Evolutionary conservation across 2,888 invertebrate species (phyloP).

Genomic region (Leptopilina myrica): DNA sequence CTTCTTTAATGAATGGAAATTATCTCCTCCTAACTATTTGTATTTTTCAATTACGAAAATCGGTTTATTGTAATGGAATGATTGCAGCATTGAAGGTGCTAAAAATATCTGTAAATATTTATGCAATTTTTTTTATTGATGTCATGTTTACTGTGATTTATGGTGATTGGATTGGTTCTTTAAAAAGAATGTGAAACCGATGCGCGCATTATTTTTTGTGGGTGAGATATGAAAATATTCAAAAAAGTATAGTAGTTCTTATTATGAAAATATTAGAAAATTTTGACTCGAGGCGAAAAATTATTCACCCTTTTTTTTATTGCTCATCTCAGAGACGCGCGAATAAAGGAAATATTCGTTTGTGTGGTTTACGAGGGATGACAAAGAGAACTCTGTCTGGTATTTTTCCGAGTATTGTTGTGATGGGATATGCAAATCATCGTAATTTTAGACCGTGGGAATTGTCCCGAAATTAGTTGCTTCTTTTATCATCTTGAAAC

Average conservation of each 20-base stretch:
- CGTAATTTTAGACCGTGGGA: constrained; percentile 15
- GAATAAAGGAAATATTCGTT: background rate
- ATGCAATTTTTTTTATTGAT: constrained; percentile 34
- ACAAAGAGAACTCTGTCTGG: background rate
- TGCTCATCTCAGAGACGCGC: too few species aligned
- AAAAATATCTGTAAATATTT: constrained; percentile 32
- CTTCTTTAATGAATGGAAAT: too few species aligned
- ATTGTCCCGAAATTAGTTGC: background rate
- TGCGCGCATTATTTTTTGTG: too few species aligned
- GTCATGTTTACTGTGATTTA: constrained; percentile 16
- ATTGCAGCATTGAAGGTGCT: constrained; percentile 27
- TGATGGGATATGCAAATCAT: constrained; percentile 12
- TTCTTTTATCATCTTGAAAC: background rate
- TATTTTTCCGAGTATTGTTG: constrained; percentile 6
- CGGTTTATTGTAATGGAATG: constrained; percentile 8
- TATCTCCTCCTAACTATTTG: too few species aligned
- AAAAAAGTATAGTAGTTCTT: too few species aligned
- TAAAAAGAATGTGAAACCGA: too few species aligned
- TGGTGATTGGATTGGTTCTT: constrained; percentile 16
- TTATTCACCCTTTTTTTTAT: too few species aligned
- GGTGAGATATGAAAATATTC: too few species aligned
- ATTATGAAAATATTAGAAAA: too few species aligned
- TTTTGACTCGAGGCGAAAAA: too few species aligned
- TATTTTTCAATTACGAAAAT: constrained; percentile 2
- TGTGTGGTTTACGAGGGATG: background rate